phyloP scores from a whole-genome alignment of 2,888 invertebrate species.

The Portevinia maculata region DNA sequence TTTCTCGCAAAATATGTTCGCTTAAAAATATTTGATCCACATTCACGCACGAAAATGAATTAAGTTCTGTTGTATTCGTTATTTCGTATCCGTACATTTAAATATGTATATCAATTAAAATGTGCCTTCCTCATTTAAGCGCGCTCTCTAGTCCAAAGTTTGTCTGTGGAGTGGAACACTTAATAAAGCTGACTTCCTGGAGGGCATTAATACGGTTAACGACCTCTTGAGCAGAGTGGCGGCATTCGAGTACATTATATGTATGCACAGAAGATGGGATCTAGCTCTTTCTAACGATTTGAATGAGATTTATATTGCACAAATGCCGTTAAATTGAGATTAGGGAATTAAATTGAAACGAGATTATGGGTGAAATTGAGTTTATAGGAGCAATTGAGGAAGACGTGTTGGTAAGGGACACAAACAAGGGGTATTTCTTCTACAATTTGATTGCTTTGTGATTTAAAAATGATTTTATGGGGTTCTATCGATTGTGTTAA shows the following conservation, averaged over 20 bases:
- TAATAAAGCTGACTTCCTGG: constrained; percentile 64
- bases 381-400: neutral
- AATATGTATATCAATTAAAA: constrained; percentile 56
- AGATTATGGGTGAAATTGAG: constrained; percentile 32
- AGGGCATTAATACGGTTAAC: constrained; percentile 70
- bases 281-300: neutral
- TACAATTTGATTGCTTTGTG: neutral
- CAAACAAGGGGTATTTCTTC: neutral
- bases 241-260: constrained; percentile 4
- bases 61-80: constrained; percentile 3
- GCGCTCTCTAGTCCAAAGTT: constrained; percentile 9
- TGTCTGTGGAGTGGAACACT: constrained; percentile 65
- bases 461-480: constrained; percentile 14
- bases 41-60: constrained; percentile 10
- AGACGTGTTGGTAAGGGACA: too few relatives aligned
- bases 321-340: constrained; percentile 57
- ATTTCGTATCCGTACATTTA: too few relatives aligned
- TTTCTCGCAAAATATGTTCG: constrained; percentile 26
- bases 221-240: constrained; percentile 36
- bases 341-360: constrained; percentile 34
- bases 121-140: constrained; percentile 33
- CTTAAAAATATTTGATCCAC: constrained; percentile 45
- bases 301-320: constrained; percentile 41
- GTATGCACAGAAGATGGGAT: neutral
- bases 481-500: neutral